phyloP scores from a whole-genome alignment of 2,888 invertebrate genomes.

The Nymphalis urticae region DNA sequence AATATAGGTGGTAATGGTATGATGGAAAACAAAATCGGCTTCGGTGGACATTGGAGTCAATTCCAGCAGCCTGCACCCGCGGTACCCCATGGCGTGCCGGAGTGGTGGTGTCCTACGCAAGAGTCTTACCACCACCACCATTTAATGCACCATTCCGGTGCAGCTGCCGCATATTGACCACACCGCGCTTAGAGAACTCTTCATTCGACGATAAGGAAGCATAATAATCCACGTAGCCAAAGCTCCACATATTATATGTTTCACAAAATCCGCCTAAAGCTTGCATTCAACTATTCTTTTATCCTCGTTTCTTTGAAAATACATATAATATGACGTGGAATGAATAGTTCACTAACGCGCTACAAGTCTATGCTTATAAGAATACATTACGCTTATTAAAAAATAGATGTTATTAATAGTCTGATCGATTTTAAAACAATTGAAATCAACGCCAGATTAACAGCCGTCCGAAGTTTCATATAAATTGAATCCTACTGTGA shows the following conservation, averaged over 20 bases:
- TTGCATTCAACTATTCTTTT: constrained; percentile 13
- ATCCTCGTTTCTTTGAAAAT: constrained; percentile 8
- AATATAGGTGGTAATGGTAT: constrained; percentile 84
- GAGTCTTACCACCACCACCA: constrained; percentile 83
- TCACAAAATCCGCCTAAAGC: constrained; percentile 24
- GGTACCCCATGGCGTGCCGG: constrained; percentile 79
- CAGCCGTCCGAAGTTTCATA: constrained; percentile 65
- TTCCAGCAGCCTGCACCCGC: constrained; percentile 86
- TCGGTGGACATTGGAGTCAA: constrained; percentile 88
- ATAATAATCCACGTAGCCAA: constrained; percentile 27
- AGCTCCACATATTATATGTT: constrained; percentile 18
- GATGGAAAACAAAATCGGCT: constrained; percentile 74
- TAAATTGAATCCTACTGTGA: constrained; percentile 52
- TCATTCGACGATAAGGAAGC: constrained; percentile 62
- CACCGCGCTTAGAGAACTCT: constrained; percentile 80
- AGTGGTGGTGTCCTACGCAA: constrained; percentile 78
- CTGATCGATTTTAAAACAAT: constrained; percentile 57
- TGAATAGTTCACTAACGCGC: constrained; percentile 79
- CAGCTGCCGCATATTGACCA: constrained; percentile 89
- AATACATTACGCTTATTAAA: constrained; percentile 73
- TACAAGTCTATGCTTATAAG: constrained; percentile 48
- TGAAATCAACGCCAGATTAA: constrained; percentile 49
- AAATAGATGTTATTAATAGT: constrained; percentile 55
- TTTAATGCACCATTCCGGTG: constrained; percentile 85
- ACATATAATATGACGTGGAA: constrained; percentile 57